Base-by-base conservation (phyloP, 2,888 invertebrate species). In the Hypolimnas misippus region DNA sequence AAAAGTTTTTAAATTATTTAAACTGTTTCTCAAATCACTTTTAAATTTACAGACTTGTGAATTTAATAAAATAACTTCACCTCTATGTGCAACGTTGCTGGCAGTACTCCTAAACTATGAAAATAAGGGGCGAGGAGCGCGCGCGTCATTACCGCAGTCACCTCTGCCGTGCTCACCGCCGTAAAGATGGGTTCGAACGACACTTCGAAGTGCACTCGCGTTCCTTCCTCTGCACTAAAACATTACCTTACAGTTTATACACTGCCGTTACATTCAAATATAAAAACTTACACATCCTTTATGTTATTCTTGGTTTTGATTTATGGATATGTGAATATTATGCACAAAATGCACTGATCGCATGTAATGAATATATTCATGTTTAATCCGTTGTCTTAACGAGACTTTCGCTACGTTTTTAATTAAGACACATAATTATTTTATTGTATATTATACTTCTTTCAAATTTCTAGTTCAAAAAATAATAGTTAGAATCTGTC, bases 171-270 rank as follows among this genome's bases (percentile, higher is more conserved):
- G 63, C 93, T 93, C 25, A 96, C 95, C 1, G 94, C 89, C 12
- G 94, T 94, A 71, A 94, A 93, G 66, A 95, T 94, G 0, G 97
- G 96, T 86, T 97, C 96, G 75, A 98, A 96, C 58, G 95, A 95
- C 57, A 97, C 93, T 78, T 97, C 97, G 80, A 98, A 97, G 79
- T 97, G 97, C 0, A 98, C 96, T 52, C 96, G 94, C 57, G 97
- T 92, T 66, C 96, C 96, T 62, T 95, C 93, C 40, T 80, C 79
- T 25, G 78, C 76, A 67, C 89, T 89, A 74, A 8, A 67, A 56
- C 51, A 12, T 21, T 25, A 21, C 7, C 8, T 8, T 31, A 33
- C 10, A 17, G 17, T 17, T 16, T 31, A 16, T 17, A 51, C 12
- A 33, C 3, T 51, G 1, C 14, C 31, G 2, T 10, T 42, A 14